Evolutionary conservation across 2,113 vertebrate species (phyloP).

Genomic region (Hemichromis elongatus): DNA sequence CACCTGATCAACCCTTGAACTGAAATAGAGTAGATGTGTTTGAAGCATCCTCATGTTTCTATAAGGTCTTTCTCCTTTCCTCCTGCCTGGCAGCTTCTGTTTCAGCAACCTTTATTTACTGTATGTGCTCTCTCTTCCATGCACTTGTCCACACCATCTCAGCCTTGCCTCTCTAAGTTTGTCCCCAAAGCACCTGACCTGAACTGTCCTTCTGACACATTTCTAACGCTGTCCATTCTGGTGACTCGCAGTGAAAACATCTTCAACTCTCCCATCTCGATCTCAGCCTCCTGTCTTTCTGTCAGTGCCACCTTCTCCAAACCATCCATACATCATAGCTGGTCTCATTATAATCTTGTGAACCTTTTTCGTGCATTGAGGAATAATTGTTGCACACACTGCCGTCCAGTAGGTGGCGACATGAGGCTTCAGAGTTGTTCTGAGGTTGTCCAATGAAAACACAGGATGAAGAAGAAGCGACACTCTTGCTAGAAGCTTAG

Average conservation of each 20-base stretch:
- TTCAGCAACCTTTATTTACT: background rate
- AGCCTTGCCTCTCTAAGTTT: background rate
- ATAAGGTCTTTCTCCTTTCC: background rate
- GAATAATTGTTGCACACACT: background rate
- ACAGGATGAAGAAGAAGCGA: background rate
- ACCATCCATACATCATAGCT: background rate
- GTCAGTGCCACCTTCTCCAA: background rate
- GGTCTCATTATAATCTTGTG: background rate
- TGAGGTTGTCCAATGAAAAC: background rate
- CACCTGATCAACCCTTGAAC: background rate
- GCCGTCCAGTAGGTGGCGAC: slow-evolving; percentile 1
- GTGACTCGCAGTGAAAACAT: background rate
- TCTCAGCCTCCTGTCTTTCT: background rate
- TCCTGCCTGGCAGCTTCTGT: fast-evolving
- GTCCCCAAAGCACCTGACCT: background rate
- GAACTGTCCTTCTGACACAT: background rate
- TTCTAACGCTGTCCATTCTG: background rate
- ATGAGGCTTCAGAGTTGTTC: too few relatives aligned
- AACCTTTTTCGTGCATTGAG: background rate
- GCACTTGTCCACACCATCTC: background rate
- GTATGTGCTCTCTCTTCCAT: background rate
- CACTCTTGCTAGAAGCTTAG: background rate
- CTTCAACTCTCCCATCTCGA: background rate
- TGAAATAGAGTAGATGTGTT: background rate
- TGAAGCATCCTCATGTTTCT: background rate